Percentiles rank a stretch among this genome's conserved stretches.
These are phyloP conservation scores for Sula dactylatra DNA, from an alignment of 2,113 vertebrate genomes.

Conservation along the genomic window DNA sequence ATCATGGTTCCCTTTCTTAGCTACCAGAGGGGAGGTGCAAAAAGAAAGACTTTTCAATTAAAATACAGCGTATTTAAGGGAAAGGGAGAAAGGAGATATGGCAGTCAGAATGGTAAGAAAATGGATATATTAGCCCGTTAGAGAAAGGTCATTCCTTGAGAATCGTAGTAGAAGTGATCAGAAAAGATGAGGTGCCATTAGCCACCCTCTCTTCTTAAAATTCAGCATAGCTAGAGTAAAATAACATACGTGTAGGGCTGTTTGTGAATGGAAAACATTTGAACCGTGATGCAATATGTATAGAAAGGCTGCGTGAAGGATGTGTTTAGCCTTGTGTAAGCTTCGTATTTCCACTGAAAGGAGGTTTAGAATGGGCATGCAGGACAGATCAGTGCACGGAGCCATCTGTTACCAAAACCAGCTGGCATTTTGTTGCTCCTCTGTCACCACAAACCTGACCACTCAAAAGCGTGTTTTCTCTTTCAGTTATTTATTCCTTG, in stretches of 20 bases:
- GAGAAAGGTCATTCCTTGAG: not conserved
- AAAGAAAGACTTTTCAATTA: not conserved
- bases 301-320: not conserved
- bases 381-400: conserved; percentile 23
- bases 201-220: not conserved
- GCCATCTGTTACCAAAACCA: conserved; percentile 55
- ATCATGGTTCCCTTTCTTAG: not conserved
- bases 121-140: not conserved
- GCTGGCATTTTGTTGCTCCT: conserved; percentile 48
- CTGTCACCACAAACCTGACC: not conserved
- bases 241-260: not conserved
- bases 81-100: not conserved
- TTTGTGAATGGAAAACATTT: not conserved
- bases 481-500: not conserved
- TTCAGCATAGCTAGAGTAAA: not conserved
- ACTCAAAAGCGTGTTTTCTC: not conserved
- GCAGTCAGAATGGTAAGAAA: not conserved
- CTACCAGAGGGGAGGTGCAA: not conserved
- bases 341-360: conserved; percentile 36
- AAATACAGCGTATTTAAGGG: not conserved
- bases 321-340: not conserved
- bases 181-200: not conserved
- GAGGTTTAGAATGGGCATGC: conserved; percentile 24
- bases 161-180: not conserved
- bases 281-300: not conserved